phyloP scores from a whole-genome alignment of 2,113 vertebrate species.

The Puffinus mauretanicus region DNA sequence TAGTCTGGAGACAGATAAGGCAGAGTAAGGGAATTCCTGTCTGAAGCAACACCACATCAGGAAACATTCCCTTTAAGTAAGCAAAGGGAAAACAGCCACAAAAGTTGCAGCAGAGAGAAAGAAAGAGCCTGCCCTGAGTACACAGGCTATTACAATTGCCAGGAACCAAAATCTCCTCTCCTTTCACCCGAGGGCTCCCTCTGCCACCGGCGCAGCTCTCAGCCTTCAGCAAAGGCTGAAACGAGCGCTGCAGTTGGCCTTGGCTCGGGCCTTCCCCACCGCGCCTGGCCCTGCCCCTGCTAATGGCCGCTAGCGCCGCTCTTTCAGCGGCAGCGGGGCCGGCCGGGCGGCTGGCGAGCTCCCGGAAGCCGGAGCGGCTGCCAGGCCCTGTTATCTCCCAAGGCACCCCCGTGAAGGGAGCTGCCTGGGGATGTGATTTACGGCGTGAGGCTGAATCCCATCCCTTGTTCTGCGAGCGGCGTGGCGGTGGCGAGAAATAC shows the following conservation, averaged over 20 bases:
- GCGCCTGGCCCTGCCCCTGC: background rate
- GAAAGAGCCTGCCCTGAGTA: background rate
- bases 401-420: background rate
- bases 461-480: background rate
- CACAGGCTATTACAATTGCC: background rate
- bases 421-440: background rate
- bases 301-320: accelerated
- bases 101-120: background rate
- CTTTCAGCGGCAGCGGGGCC: accelerated
- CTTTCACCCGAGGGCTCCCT: background rate
- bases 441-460: background rate
- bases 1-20: background rate
- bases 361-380: background rate
- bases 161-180: background rate
- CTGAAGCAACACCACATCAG: background rate
- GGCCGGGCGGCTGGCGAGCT: background rate
- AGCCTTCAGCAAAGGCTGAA: background rate
- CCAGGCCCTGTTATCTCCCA: background rate
- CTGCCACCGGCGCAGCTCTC: accelerated
- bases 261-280: background rate
- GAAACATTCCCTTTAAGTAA: background rate
- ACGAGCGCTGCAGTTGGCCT: background rate
- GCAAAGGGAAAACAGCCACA: background rate
- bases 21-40: slow-evolving; percentile 3
- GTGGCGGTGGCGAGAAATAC: background rate